phyloP scores from a whole-genome alignment of 2,888 invertebrate genomes.

The Lasioglossum calceatum region DNA sequence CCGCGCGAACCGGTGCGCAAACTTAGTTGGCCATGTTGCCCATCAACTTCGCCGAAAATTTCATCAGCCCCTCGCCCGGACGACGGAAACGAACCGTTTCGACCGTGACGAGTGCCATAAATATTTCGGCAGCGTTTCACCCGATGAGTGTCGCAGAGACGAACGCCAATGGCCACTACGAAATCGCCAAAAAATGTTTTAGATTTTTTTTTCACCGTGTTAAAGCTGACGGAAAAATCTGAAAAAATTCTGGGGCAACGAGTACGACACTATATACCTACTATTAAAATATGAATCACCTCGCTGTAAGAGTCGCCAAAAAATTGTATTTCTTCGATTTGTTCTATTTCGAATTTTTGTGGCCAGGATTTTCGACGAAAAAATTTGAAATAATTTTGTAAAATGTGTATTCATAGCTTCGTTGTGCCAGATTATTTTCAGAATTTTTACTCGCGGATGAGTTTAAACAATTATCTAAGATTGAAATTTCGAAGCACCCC shows the following conservation, averaged over 20 bases:
- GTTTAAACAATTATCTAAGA: background rate
- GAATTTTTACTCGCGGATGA: background rate
- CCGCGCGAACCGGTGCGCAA: constrained; percentile 36
- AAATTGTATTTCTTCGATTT: background rate
- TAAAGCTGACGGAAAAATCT: background rate
- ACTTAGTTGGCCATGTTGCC: constrained; percentile 49
- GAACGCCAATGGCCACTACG: background rate
- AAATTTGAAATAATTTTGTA: background rate
- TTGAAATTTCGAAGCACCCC: background rate
- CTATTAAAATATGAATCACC: no score
- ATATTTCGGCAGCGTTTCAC: background rate
- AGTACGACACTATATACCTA: accelerated
- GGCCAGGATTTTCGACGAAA: background rate
- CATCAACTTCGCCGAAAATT: constrained; percentile 46
- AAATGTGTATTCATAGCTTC: background rate
- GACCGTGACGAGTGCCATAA: constrained; percentile 19
- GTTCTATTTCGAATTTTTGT: background rate
- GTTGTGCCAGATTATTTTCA: background rate
- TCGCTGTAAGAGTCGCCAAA: no score
- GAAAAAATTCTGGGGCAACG: background rate
- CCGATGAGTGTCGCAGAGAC: background rate
- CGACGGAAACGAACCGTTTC: constrained; percentile 9
- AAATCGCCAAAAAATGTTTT: background rate
- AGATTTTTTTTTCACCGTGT: background rate
- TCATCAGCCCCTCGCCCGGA: constrained; percentile 21